Percentiles rank a stretch among this genome's conserved stretches.
phyloP scores from a whole-genome alignment of 1,140 invertebrate genomes.

The Dendroctonus ponderosae region DNA sequence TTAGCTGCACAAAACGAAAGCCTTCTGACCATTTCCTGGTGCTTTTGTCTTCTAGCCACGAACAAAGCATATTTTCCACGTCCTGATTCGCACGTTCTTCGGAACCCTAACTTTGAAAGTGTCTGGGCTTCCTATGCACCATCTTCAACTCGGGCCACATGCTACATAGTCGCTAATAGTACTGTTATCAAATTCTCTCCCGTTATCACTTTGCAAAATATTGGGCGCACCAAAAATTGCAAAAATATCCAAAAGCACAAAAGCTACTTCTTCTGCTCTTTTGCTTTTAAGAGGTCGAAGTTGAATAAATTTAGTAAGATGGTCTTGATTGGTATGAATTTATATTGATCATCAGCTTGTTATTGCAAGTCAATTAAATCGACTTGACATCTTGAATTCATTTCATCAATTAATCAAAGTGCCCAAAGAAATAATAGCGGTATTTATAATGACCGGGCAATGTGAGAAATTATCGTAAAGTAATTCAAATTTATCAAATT shows the following conservation, averaged over 20 bases:
- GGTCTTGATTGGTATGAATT: constrained; percentile 24
- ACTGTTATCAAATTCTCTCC: too few relatives aligned
- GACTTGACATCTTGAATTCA: not conserved
- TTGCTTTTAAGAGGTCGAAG: constrained; percentile 8
- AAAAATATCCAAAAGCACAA: constrained; percentile 30
- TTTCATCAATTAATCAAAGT: too few relatives aligned
- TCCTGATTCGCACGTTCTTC: constrained; percentile 48
- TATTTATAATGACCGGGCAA: too few relatives aligned
- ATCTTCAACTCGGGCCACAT: too few relatives aligned
- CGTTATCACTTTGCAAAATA: too few relatives aligned
- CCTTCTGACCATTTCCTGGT: constrained; percentile 45
- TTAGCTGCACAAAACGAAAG: constrained; percentile 41
- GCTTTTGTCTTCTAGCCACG: constrained; percentile 46
- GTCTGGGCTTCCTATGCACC: constrained; percentile 45
- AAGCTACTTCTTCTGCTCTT: constrained; percentile 19
- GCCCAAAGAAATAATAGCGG: too few relatives aligned
- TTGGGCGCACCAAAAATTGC: too few relatives aligned
- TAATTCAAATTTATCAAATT: too few relatives aligned
- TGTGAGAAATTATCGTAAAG: too few relatives aligned
- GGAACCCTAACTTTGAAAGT: constrained; percentile 40
- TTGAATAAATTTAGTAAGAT: constrained; percentile 19
- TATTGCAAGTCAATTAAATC: not conserved
- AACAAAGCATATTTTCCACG: constrained; percentile 46
- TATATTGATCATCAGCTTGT: not conserved
- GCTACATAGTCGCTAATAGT: too few relatives aligned